Evolutionary conservation across 37 sponge, comb jelly and placozoan species (phyloP).

Genomic region (Chondrilla cf. caribensis): DNA sequence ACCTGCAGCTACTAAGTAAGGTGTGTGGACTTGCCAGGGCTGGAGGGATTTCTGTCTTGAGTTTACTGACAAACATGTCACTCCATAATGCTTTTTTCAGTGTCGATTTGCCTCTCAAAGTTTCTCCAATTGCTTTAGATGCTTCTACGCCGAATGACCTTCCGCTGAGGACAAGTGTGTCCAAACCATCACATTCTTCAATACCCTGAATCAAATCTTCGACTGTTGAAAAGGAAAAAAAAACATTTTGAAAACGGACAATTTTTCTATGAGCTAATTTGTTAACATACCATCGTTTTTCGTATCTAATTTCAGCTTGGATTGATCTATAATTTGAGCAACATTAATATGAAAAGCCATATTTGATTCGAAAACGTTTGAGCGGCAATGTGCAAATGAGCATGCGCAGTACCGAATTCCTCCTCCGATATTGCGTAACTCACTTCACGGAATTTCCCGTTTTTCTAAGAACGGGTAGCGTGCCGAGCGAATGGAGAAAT

Average conservation of each 20-base stretch:
- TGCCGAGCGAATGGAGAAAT: background rate
- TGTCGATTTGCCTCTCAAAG: conserved; percentile 48
- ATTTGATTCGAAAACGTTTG: background rate
- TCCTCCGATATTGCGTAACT: background rate
- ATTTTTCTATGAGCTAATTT: background rate
- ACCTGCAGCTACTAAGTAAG: background rate
- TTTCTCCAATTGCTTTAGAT: conserved; percentile 78
- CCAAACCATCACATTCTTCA: conserved; percentile 56
- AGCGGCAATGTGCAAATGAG: conserved; percentile 3
- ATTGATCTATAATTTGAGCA: background rate
- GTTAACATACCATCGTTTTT: conserved; percentile 62
- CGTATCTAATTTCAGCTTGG: conserved; percentile 47
- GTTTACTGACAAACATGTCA: conserved; percentile 96
- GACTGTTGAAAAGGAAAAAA: conserved; percentile 44
- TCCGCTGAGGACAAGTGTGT: conserved; percentile 80
- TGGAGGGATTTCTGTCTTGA: conserved; percentile 89
- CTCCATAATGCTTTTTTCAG: conserved; percentile 85
- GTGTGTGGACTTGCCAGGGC: conserved; percentile 61
- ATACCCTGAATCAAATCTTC: conserved; percentile 72
- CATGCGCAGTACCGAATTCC: conserved; percentile 27
- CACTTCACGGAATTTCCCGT: conserved; percentile 23
- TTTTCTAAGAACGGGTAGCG: conserved; percentile 6
- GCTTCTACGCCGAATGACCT: conserved; percentile 95
- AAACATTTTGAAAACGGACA: background rate
- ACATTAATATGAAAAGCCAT: background rate